phyloP scores from a whole-genome alignment of 2,888 invertebrate species.

The Lottia gigantea region DNA sequence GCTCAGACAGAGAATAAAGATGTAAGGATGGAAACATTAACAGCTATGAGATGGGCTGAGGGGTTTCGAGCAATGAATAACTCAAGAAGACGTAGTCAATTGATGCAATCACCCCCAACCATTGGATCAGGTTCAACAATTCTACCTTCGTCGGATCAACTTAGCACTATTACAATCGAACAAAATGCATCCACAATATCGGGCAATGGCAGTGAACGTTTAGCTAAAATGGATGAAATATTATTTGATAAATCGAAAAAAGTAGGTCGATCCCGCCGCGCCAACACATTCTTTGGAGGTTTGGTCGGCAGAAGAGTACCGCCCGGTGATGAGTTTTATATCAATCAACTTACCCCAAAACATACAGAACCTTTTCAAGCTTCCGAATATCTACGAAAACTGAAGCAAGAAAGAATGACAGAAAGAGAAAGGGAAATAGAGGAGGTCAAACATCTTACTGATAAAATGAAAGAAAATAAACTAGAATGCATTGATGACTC shows the following conservation, averaged over 20 bases:
- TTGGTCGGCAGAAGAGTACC: neutral
- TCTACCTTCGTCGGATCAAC: neutral
- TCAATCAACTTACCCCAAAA: neutral
- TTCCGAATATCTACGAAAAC: constrained; percentile 7
- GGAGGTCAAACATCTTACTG: neutral
- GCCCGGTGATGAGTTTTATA: constrained; percentile 14
- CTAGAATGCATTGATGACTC: neutral
- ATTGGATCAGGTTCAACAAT: neutral
- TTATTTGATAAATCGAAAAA: neutral
- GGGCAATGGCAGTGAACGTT: neutral
- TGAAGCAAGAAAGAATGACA: neutral
- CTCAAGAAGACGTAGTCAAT: neutral
- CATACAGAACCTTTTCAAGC: neutral
- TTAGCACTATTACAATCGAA: neutral
- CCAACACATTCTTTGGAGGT: neutral
- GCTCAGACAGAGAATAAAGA: neutral
- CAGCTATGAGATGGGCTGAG: neutral
- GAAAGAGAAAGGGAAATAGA: constrained; percentile 9
- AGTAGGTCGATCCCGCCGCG: neutral
- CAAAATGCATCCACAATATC: neutral
- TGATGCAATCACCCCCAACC: neutral
- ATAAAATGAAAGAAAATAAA: neutral
- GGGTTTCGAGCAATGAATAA: neutral
- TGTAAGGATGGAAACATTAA: neutral
- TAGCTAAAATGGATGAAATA: neutral